phyloP scores from a whole-genome alignment of 1,140 invertebrate genomes.

The Babylonia areolata region DNA sequence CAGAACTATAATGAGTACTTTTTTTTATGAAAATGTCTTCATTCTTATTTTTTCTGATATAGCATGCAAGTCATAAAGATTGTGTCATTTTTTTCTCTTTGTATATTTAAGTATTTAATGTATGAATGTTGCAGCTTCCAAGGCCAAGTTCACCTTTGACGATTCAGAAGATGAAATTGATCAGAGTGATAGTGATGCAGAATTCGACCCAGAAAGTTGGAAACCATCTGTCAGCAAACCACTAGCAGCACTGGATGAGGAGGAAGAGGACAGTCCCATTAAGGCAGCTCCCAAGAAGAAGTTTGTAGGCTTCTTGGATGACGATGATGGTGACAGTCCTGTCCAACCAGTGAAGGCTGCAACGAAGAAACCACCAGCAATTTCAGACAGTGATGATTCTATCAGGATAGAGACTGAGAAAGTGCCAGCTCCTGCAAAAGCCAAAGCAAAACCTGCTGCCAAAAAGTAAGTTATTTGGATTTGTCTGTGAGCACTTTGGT shows the following conservation, averaged over 20 bases:
- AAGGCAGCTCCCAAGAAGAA: not conserved
- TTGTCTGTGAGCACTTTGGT: too few relatives aligned
- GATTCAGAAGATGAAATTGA: slow-evolving; percentile 39
- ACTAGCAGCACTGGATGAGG: slow-evolving; percentile 1
- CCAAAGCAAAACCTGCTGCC: slow-evolving; percentile 36
- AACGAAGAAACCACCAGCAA: not conserved
- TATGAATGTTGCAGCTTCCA: slow-evolving; percentile 47
- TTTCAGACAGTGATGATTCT: slow-evolving; percentile 30
- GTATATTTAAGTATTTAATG: too few relatives aligned
- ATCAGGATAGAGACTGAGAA: slow-evolving; percentile 28
- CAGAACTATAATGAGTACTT: too few relatives aligned
- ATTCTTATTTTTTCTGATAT: too few relatives aligned
- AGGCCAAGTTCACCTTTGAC: slow-evolving; percentile 56
- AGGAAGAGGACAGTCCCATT: slow-evolving; percentile 14
- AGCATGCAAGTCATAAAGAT: too few relatives aligned
- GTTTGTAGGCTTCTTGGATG: not conserved
- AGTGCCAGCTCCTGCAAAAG: slow-evolving; percentile 11
- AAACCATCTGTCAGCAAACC: slow-evolving; percentile 10
- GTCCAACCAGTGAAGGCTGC: slow-evolving; percentile 16
- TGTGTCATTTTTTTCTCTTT: too few relatives aligned
- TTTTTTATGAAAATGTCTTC: too few relatives aligned
- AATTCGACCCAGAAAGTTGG: slow-evolving; percentile 8
- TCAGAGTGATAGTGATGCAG: slow-evolving; percentile 33
- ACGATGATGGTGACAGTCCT: slow-evolving; percentile 22
- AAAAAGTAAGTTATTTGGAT: not conserved